Evolutionary conservation across 2,888 invertebrate genomes (phyloP).

Genomic region (Amaurobius ferox): DNA sequence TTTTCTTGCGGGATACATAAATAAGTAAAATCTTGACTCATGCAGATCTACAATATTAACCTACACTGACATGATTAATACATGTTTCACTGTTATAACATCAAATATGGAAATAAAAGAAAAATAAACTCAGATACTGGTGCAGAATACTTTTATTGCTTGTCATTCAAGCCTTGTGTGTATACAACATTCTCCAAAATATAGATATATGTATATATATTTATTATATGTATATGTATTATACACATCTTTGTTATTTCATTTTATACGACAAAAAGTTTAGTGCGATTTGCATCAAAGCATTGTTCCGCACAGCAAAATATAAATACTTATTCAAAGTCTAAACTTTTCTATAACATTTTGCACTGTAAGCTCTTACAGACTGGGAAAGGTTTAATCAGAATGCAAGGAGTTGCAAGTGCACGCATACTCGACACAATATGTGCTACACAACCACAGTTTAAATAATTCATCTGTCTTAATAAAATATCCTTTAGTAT

Average conservation of each 20-base stretch:
- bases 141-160: conserved; percentile 65
- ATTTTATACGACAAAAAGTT: conserved; percentile 38
- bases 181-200: conserved; percentile 62
- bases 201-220: conserved; percentile 44
- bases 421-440: not conserved
- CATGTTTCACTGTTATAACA: too few species aligned
- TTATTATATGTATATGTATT: conserved; percentile 16
- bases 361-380: conserved; percentile 50
- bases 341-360: conserved; percentile 3
- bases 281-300: not conserved
- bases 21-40: too few species aligned
- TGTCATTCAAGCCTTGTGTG: conserved; percentile 46
- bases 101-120: too few species aligned
- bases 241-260: conserved; percentile 14
- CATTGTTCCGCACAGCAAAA: conserved; percentile 18
- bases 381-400: conserved; percentile 4
- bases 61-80: too few species aligned
- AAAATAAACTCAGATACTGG: conserved; percentile 12
- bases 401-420: not conserved
- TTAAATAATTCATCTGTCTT: too few species aligned
- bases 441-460: not conserved
- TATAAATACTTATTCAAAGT: conserved; percentile 10
- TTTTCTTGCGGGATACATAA: too few species aligned
- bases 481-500: too few species aligned
- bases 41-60: too few species aligned